Evolutionary conservation across 2,797 vertebrate genomes (phyloP).

Genomic region (Girardinus metallicus): DNA sequence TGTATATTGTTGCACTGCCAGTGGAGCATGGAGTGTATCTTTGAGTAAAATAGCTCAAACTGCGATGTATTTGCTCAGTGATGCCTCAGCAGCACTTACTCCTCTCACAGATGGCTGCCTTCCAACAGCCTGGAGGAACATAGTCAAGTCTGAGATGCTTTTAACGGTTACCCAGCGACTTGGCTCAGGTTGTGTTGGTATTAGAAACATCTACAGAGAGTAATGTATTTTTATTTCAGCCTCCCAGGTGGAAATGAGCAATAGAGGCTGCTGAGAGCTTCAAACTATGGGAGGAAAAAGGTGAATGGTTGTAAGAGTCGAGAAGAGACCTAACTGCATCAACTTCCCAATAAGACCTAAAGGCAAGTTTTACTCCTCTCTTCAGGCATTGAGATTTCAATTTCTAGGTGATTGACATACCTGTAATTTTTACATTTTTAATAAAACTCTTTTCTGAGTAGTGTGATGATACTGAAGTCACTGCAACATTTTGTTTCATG

Average conservation of each 20-base stretch:
- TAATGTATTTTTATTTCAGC: slow-evolving; percentile 27
- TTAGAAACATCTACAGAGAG: slow-evolving; percentile 57
- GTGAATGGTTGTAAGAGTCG: slow-evolving; percentile 3
- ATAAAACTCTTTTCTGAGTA: background rate
- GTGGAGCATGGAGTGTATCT: slow-evolving; percentile 63
- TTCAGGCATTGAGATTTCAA: background rate
- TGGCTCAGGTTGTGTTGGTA: slow-evolving; percentile 63
- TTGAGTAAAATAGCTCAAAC: slow-evolving; percentile 75
- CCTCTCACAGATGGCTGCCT: slow-evolving; percentile 73
- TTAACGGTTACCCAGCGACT: slow-evolving; percentile 68
- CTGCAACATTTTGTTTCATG: background rate
- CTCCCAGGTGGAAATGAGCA: slow-evolving; percentile 32
- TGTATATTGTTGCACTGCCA: slow-evolving; percentile 57
- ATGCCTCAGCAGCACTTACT: slow-evolving; percentile 79
- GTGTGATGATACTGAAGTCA: background rate
- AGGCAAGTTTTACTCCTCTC: background rate
- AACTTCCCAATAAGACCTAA: background rate
- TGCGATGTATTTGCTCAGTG: slow-evolving; percentile 79
- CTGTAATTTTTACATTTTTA: background rate
- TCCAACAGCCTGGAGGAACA: slow-evolving; percentile 68
- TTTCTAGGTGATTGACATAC: background rate
- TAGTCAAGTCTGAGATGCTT: slow-evolving; percentile 62
- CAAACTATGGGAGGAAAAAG: slow-evolving; percentile 6
- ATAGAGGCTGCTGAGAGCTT: slow-evolving; percentile 9
- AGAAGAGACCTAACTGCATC: background rate